Evolutionary conservation across 2,797 vertebrate species (phyloP), one percentile per base, ranked within the genome.

Genomic region (Enteromius treurensis): DNA sequence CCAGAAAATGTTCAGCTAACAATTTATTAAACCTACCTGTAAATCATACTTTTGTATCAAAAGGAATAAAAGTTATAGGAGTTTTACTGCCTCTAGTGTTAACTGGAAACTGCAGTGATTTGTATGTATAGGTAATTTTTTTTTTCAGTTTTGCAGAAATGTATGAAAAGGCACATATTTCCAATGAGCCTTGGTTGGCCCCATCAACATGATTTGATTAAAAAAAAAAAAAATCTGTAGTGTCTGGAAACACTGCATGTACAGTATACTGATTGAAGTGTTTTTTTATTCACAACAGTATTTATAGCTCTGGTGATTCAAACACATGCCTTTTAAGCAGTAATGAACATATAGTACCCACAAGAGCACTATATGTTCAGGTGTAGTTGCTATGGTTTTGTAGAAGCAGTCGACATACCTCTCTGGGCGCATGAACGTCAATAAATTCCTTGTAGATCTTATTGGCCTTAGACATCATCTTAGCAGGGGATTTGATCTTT

Each of bases 401-500:
- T 29, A 47, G 51, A 19, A 51, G 40, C 5, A 76, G 32, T 47
- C 60, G 9, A 82, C 93, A 90, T 77, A 99, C 98, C 95, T 99
- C 97, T 93, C 95, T 96, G 0, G 97, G 96, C 0, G 97, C 96
- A 87, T 98, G 96, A 0, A 89, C 94, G 83, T 96, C 93, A 78
- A 99, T 96, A 90, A 97, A 99, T 89, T 99, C 96, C 45, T 96
- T 96, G 1, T 95, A 99, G 92, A 99, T 98, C 91, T 93, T 95
- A 88, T 95, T 97, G 73, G 97, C 97, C 92, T 94, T 97, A 32
- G 95, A 94, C 53, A 92, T 90, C 71, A 98, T 92, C 86, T 98
- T 98, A 82, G 95, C 87, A 15, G 95, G 94, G 0, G 95, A 96
- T 64, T 95, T 96, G 74, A 96, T 96, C 92, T 97, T 98, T 90